Percentiles rank a stretch among this genome's conserved stretches.
phyloP scores from a whole-genome alignment of 2,797 vertebrate genomes.

The Carcharodon carcharias region DNA sequence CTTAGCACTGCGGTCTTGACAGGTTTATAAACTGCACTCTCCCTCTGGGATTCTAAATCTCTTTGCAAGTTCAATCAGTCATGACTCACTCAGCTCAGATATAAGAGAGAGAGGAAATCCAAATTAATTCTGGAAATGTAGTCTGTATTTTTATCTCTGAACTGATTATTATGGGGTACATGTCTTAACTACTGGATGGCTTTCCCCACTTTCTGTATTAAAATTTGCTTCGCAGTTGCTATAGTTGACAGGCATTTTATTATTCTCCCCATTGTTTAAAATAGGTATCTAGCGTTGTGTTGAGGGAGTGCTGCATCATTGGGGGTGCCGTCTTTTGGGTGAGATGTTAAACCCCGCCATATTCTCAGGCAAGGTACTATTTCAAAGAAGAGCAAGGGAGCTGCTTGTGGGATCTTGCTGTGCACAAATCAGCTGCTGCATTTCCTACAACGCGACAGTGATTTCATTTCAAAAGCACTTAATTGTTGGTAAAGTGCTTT shows the following conservation, averaged over 20 bases:
- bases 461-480: no score
- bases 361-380: neutral
- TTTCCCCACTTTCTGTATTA: neutral
- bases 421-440: neutral
- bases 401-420: neutral
- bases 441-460: neutral
- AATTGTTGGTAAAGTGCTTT: neutral
- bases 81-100: constrained; percentile 50
- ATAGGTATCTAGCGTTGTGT: no score
- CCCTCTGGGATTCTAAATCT: constrained; percentile 62
- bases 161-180: neutral
- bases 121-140: constrained; percentile 55
- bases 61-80: constrained; percentile 52
- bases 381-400: neutral
- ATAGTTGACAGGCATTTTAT: neutral
- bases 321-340: neutral
- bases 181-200: neutral
- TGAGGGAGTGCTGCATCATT: neutral
- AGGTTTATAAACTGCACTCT: constrained; percentile 82
- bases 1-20: constrained; percentile 53
- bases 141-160: constrained; percentile 41
- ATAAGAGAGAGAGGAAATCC: constrained; percentile 49
- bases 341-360: neutral
- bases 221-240: neutral
- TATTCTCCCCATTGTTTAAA: neutral